Conservation (phyloP, 2,888 invertebrate species). For the Xestia c-nigrum region DNA sequence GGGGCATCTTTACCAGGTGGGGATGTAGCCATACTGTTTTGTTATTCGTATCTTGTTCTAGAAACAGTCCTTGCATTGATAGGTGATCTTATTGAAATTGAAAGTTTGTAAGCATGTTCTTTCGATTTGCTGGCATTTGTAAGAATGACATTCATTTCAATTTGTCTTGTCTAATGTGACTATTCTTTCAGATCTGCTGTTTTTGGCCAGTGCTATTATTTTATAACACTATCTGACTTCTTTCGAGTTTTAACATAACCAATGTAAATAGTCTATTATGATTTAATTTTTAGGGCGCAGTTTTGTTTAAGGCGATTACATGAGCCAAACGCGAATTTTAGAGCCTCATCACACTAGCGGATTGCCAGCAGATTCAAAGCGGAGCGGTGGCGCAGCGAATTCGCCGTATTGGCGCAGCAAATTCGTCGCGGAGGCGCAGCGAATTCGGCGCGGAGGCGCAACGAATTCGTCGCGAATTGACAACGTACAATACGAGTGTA, state of each 20-base stretch:
- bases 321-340: too few relatives aligned
- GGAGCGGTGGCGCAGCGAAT: too few relatives aligned
- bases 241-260: not conserved
- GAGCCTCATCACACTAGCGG: too few relatives aligned
- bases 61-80: constrained; percentile 78
- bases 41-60: constrained; percentile 51
- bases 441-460: too few relatives aligned
- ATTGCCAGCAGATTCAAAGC: too few relatives aligned
- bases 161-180: constrained; percentile 15
- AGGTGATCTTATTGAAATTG: constrained; percentile 45
- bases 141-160: constrained; percentile 72
- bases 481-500: too few relatives aligned
- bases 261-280: not conserved
- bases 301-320: too few relatives aligned
- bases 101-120: constrained; percentile 43
- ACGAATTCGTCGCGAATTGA: too few relatives aligned
- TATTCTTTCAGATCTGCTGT: constrained; percentile 41
- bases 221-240: not conserved
- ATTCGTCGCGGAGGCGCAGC: too few relatives aligned
- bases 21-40: constrained; percentile 72
- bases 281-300: not conserved
- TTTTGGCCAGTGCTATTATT: constrained; percentile 34
- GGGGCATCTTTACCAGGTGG: constrained; percentile 64
- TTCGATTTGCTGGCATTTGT: constrained; percentile 75
- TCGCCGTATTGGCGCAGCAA: too few relatives aligned